Base-by-base conservation (phyloP, 2,113 vertebrate species). In the Zingel zingel region DNA sequence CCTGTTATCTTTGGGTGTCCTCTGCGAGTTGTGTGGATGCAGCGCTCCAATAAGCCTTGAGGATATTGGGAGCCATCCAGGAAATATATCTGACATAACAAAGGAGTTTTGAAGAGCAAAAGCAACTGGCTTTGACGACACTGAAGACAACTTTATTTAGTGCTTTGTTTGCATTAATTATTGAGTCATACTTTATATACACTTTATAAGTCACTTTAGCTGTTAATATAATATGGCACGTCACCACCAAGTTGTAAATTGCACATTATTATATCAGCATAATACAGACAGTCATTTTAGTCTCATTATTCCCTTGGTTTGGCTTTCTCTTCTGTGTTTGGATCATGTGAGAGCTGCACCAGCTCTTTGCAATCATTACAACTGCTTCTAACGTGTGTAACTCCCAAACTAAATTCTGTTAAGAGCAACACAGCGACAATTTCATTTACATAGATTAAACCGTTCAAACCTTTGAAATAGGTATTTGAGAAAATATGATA, bases 21-120 rank as follows among this genome's bases (percentile, higher is more conserved):
- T 95, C 92, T 93, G 92, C 75, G 70, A 87, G 88, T 83, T 89
- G 79, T 90, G 88, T 88, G 89, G 81, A 91, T 91, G 90, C 86
- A 82, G 84, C 82, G 69, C 83, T 92, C 85, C 90, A 92, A 91
- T 92, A 94, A 93, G 91, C 91, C 91, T 91, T 88, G 88, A 92
- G 94, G 94, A 92, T 90, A 85, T 92, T 94, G 93, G 94, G 90
- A 94, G 87, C 56, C 70, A 78, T 94, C 93, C 94, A 95, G 91
- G 78, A 93, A 93, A 88, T 92, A 83, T 74, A 89, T 93, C 87
- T 84, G 91, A 93, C 90, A 89, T 93, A 89, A 91, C 90, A 93
- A 93, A 94, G 90, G 91, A 89, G 79, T 87, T 94, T 84, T 93
- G 92, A 94, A 94, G 93, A 93, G 86, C 91, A 92, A 90, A 88